Conservation (phyloP, 2,797 vertebrate species). For the Neopelma chrysocephalum region DNA sequence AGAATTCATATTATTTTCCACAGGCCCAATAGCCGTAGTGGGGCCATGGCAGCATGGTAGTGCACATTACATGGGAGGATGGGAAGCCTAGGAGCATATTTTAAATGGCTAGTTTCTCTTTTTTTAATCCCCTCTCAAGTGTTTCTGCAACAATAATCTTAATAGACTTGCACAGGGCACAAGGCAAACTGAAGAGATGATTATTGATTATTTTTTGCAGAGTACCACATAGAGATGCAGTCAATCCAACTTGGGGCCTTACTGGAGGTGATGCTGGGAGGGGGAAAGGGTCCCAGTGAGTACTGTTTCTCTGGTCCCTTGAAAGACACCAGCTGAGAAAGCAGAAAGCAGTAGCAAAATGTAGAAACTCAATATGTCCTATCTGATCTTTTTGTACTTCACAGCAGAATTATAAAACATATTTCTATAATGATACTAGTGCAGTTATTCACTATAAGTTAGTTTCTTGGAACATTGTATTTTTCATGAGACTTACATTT, state of each 20-base stretch:
- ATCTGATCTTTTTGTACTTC: not conserved
- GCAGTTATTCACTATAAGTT: not conserved
- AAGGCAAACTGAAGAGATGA: not conserved
- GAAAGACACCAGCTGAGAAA: not conserved
- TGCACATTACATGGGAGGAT: not conserved
- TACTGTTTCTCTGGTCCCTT: not conserved
- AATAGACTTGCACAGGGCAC: not conserved
- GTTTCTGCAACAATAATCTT: not conserved
- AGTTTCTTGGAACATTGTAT: not conserved
- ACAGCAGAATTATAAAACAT: not conserved
- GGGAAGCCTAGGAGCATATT: not conserved
- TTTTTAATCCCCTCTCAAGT: not conserved
- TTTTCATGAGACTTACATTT: not conserved
- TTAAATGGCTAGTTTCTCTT: not conserved
- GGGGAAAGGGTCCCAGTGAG: not conserved
- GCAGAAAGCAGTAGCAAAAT: not conserved
- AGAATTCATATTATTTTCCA: not conserved
- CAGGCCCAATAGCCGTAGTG: not conserved
- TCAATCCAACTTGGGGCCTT: accelerated
- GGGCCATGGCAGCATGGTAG: no score
- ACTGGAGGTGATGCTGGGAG: not conserved
- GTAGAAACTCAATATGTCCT: not conserved
- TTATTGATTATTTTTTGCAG: not conserved
- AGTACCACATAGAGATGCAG: not conserved
- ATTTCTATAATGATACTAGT: not conserved